These are phyloP conservation scores for Molothrus ater DNA, from an alignment of 2,797 vertebrate genomes.

Conservation along the genomic window DNA sequence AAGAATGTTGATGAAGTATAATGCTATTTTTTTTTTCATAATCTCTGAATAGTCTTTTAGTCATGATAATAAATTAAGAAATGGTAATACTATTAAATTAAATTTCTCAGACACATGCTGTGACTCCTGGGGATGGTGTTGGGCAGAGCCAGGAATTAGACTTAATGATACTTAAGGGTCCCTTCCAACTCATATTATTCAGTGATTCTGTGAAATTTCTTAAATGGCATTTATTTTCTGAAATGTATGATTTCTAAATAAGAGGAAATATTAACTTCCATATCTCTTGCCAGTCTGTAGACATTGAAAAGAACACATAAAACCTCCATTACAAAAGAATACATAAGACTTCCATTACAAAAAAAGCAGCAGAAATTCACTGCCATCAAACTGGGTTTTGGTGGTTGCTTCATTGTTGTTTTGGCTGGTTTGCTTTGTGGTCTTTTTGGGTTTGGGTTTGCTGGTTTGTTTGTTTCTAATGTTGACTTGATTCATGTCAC, in stretches of 20 bases:
- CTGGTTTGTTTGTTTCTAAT: background rate
- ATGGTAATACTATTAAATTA: background rate
- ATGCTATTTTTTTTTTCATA: background rate
- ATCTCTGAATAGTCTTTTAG: background rate
- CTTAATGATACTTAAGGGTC: background rate
- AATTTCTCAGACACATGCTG: background rate
- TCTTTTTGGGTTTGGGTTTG: background rate
- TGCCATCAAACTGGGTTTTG: background rate
- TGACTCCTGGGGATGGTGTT: background rate
- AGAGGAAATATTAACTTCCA: background rate
- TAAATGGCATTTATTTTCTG: background rate
- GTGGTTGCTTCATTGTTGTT: background rate
- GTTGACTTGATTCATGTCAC: background rate
- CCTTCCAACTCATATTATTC: background rate
- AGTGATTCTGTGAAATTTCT: background rate
- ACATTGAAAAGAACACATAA: rapidly evolving
- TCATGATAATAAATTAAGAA: background rate
- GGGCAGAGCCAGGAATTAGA: background rate
- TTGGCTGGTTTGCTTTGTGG: background rate
- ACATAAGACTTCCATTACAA: background rate
- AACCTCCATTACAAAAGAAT: background rate
- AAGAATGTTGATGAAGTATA: background rate
- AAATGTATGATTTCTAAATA: background rate
- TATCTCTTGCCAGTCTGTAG: background rate
- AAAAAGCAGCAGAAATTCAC: background rate